Evolutionary conservation across 2,113 vertebrate species (phyloP), one percentile per base, ranked within the genome.

Genomic region (Papio anubis): DNA sequence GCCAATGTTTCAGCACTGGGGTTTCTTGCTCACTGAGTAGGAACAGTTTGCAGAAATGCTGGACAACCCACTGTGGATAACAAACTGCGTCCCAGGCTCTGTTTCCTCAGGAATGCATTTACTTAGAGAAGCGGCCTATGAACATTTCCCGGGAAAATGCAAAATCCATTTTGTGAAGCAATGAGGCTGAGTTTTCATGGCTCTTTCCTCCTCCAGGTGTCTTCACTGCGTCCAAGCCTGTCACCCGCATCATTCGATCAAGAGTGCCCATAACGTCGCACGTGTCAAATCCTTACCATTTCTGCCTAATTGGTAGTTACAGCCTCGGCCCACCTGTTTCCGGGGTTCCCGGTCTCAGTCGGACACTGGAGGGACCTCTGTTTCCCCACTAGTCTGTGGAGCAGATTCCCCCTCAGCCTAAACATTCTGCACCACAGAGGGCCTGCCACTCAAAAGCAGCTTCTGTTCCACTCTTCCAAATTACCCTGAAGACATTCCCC

Each of bases 231-330:
- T 66, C 70, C 81, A 94, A 75, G 94, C 13, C 43, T 64, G 82
- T 78, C 32, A 48, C 87, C 50, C 75, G 96, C 48, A 43, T 78
- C 92, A 95, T 80, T 88, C 84, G 94, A 83, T 50, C 64, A 73
- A 88, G 97, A 61, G 0, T 23, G 52, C 87, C 30, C 89, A 59
- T 84, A 91, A 81, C 40, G 64, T 38, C 78, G 93, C 91, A 6
- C 35, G 0, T 23, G 48, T 40, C 90, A n/a, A 8, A 32, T 30
- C 27, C 61, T 64, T 30, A 13, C 27, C 5, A 5, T 64, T 30
- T 45, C 14, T 59, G 81, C 30, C 12, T 10, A 21, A 32, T 4
- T 17, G 48, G 70, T 21, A 73, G 70, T 40, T 12, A 11, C 61
- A 64, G 61, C 61, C 61, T 64, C 5, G 5, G 61, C 27, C 61